These are phyloP conservation scores for Ormyrus nitidulus DNA, from an alignment of 2,888 invertebrate species.

Conservation along the genomic window DNA sequence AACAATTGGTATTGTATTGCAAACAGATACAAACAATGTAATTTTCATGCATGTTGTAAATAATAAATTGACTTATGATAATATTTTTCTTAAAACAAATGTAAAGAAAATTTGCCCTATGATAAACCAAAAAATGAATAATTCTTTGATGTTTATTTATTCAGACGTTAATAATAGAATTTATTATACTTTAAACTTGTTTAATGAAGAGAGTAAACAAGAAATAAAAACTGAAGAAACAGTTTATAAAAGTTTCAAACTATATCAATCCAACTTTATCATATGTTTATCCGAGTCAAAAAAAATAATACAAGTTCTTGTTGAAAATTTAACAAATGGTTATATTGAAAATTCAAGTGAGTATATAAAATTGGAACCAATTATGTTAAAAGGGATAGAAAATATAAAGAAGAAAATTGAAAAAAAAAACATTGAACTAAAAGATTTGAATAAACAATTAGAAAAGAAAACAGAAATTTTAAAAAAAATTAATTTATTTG, in stretches of 20 bases:
- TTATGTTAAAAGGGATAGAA: slow-evolving; percentile 63
- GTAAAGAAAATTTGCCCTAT: slow-evolving; percentile 60
- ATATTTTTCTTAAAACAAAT: slow-evolving; percentile 59
- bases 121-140: slow-evolving; percentile 48
- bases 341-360: slow-evolving; percentile 38
- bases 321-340: slow-evolving; percentile 50
- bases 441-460: too few relatives aligned
- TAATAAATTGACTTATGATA: slow-evolving; percentile 62
- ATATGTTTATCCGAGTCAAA: slow-evolving; percentile 60
- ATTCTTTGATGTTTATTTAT: slow-evolving; percentile 64
- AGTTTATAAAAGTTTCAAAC: slow-evolving; percentile 60
- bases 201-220: slow-evolving; percentile 51
- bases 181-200: slow-evolving; percentile 61
- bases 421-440: slow-evolving; percentile 56
- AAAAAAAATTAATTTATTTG: slow-evolving; percentile 67
- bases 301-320: slow-evolving; percentile 58
- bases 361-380: slow-evolving; percentile 59
- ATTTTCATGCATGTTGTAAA: slow-evolving; percentile 61
- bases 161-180: slow-evolving; percentile 58
- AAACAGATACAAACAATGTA: slow-evolving; percentile 56
- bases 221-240: slow-evolving; percentile 55
- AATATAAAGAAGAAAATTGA: slow-evolving; percentile 60
- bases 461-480: slow-evolving; percentile 61
- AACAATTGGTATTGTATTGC: slow-evolving; percentile 61
- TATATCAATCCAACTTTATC: slow-evolving; percentile 61